phyloP scores from a whole-genome alignment of 2,113 vertebrate genomes.

The Formicarius rufipectus region DNA sequence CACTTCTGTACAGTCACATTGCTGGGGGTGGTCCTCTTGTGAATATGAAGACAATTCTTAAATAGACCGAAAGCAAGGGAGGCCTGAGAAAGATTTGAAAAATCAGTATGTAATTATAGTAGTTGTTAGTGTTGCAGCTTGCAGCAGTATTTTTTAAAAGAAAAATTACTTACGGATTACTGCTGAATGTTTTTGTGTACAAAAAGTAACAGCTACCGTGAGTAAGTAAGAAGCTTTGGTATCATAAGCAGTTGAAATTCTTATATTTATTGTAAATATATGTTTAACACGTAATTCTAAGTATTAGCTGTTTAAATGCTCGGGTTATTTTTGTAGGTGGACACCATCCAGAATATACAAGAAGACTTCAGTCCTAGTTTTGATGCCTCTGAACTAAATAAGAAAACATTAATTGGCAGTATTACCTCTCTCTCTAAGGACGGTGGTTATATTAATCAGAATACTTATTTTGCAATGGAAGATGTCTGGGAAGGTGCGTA shows the following conservation, averaged over 20 bases:
- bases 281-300: background rate
- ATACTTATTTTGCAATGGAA: constrained; percentile 82
- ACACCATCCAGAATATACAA: constrained; percentile 75
- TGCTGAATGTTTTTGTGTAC: background rate
- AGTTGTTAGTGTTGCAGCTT: background rate
- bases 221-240: background rate
- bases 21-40: background rate
- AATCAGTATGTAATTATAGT: background rate
- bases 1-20: background rate
- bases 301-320: background rate
- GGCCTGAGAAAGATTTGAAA: background rate
- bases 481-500: constrained; percentile 84
- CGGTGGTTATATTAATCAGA: constrained; percentile 87
- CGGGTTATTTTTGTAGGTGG: constrained; percentile 67
- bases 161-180: background rate
- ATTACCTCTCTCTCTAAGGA: constrained; percentile 80
- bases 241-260: background rate
- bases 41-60: background rate
- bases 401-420: constrained; percentile 82
- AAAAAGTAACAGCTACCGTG: background rate
- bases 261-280: background rate
- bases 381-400: constrained; percentile 52
- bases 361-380: constrained; percentile 50
- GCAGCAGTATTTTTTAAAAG: background rate
- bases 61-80: background rate